Evolutionary conservation across 2,888 invertebrate genomes (phyloP), one percentile per base, ranked within the genome.

Genomic region (Ligdia adustata): DNA sequence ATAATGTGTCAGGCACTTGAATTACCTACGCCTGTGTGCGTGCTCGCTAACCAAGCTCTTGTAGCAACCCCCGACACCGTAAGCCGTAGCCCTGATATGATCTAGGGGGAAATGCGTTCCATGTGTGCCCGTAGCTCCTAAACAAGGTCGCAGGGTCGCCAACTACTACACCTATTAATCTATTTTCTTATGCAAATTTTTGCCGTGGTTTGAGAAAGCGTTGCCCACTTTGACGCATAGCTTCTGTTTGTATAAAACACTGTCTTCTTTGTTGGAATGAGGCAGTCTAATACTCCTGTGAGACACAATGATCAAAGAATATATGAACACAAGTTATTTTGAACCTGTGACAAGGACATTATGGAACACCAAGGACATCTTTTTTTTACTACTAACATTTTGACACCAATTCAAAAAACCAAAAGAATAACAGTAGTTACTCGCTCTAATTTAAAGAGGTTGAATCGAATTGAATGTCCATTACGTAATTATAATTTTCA

Each of bases 31-130:
- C 69, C 40, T 65, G 34, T 29, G 22, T 20, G 26, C 9, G 9
- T 34, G 4, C 2, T n/a, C 3, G 0, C 5, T 2, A 3, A 4
- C 6, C 3, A 1, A 7, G 0, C 14, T 4, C 7, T 27, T 16
- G 7, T 38, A 1, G 11, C 0, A 24, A 48, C 3, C 11, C 32
- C n/a, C 0, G 3, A 4, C 6, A 43, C 48, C 26, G 42, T 6
- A 3, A 7, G 7, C n/a, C 14, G 29, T 15, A 15, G 42, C 9
- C 4, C 42, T 33, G 66, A 59, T 60, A 57, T 50, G 49, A 58
- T 56, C 58, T 64, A 64, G 67, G 70, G 72, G 72, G 70, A 76
- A 76, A 77, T 71, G 75, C 76, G 78, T 80, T 67, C 63, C 61
- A 67, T 68, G 69, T 65, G 66, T 73, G 62, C 73, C 65, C 65